Conservation (phyloP, 2,888 invertebrate species). For the Operophtera brumata region DNA sequence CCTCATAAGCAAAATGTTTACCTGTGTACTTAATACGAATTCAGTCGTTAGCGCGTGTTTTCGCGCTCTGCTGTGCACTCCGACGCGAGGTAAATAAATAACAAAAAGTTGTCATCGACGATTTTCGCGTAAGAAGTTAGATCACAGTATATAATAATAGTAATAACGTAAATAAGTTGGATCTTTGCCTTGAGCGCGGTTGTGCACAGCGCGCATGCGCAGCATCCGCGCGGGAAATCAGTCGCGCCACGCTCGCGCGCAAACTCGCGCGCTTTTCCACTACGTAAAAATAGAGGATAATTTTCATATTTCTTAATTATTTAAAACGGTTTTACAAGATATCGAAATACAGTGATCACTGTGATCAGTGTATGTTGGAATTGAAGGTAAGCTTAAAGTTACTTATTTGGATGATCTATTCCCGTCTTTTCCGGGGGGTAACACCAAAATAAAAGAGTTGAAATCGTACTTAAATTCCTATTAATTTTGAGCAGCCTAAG, state of each 20-base stretch:
- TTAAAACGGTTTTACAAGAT: not conserved
- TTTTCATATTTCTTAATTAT: not conserved
- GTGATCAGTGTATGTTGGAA: slow-evolving; percentile 1
- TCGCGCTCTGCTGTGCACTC: slow-evolving; percentile 15
- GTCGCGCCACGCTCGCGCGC: slow-evolving; percentile 53
- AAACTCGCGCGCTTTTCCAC: slow-evolving; percentile 44
- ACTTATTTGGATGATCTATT: not conserved
- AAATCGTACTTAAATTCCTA: too few species aligned
- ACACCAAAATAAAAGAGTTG: too few species aligned
- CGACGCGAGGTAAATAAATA: slow-evolving; percentile 12
- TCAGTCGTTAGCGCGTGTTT: slow-evolving; percentile 5
- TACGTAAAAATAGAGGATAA: slow-evolving; percentile 12
- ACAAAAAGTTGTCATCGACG: slow-evolving; percentile 15
- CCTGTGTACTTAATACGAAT: not conserved
- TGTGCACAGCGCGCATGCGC: slow-evolving; percentile 35
- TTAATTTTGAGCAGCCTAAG: too few species aligned
- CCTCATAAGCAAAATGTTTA: not conserved
- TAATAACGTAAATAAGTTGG: slow-evolving; percentile 8
- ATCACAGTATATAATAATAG: not conserved
- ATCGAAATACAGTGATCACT: not conserved
- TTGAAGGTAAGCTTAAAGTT: slow-evolving; percentile 1
- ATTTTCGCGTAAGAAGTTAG: not conserved
- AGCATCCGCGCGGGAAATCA: slow-evolving; percentile 38
- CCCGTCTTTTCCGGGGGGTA: not conserved
- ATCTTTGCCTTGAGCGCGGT: slow-evolving; percentile 32